These are phyloP conservation scores for Drosophila tsacasi DNA, from an alignment of 1,140 invertebrate genomes.

Conservation along the genomic window DNA sequence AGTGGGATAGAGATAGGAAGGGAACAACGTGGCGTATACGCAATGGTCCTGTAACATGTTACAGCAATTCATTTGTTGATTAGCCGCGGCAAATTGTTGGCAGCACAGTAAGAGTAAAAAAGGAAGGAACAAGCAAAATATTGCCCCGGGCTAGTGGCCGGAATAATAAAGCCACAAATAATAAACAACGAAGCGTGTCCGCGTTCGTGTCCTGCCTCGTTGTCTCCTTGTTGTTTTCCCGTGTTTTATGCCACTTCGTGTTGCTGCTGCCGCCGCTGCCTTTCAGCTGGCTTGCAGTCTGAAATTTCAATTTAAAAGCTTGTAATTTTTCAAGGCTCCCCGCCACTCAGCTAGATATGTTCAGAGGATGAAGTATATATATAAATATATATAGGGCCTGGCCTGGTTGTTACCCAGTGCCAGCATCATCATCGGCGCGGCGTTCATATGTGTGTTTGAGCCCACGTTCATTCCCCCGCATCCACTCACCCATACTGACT, in stretches of 20 bases:
- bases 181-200: conserved; percentile 49
- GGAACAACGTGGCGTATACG: conserved; percentile 56
- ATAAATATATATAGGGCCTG: not conserved
- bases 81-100: conserved; percentile 59
- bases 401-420: conserved; percentile 28
- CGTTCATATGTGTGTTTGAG: conserved; percentile 15
- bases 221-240: conserved; percentile 31
- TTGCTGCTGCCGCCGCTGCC: not conserved
- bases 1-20: not conserved
- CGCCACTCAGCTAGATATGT: conserved; percentile 5
- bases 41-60: conserved; percentile 51
- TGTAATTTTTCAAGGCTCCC: conserved; percentile 62
- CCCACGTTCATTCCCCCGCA: not conserved
- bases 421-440: conserved; percentile 24
- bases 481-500: conserved; percentile 30
- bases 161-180: conserved; percentile 65
- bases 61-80: conserved; percentile 70
- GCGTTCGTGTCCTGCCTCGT: conserved; percentile 33
- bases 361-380: not conserved
- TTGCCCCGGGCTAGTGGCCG: conserved; percentile 37
- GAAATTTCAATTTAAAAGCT: conserved; percentile 71
- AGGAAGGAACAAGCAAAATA: conserved; percentile 29
- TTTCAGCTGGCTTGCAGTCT: conserved; percentile 50
- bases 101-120: conserved; percentile 13
- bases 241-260: conserved; percentile 17